phyloP scores from a whole-genome alignment of 2,888 invertebrate species.

The Bombyx huttoni region DNA sequence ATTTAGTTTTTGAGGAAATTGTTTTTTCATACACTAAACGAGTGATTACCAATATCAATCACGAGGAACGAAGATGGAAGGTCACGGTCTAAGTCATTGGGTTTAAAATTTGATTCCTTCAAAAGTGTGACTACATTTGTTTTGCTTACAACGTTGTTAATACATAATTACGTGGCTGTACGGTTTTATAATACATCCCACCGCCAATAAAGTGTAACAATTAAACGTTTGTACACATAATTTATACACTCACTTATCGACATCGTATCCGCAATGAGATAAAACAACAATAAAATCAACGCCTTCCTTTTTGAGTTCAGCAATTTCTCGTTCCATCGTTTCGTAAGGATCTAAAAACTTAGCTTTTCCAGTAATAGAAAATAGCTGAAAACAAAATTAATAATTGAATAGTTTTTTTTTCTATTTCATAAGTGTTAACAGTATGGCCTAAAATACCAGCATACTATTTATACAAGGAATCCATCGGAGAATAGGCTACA shows the following conservation, averaged over 20 bases:
- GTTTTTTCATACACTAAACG: too few species aligned
- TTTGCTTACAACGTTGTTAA: too few species aligned
- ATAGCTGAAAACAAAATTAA: constrained; percentile 49
- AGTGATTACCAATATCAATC: too few species aligned
- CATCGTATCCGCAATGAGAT: constrained; percentile 84
- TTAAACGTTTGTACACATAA: constrained; percentile 2
- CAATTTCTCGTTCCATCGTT: constrained; percentile 75
- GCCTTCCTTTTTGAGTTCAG: constrained; percentile 69
- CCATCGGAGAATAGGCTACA: too few species aligned
- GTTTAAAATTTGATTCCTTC: too few species aligned
- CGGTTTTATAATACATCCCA: too few species aligned
- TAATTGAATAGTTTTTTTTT: not conserved
- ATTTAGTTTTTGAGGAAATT: too few species aligned
- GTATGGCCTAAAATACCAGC: not conserved
- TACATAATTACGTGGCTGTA: too few species aligned
- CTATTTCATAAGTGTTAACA: not conserved
- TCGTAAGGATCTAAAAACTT: constrained; percentile 77
- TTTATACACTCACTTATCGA: constrained; percentile 64
- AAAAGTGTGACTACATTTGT: too few species aligned
- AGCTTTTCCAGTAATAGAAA: constrained; percentile 78
- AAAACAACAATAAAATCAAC: constrained; percentile 85
- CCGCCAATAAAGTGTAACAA: not conserved
- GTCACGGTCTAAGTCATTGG: too few species aligned
- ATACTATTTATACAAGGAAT: too few species aligned
- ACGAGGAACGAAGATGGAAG: too few species aligned